Base-by-base conservation (phyloP, 2,888 invertebrate genomes). In the Drosophila parthenogenetica region DNA sequence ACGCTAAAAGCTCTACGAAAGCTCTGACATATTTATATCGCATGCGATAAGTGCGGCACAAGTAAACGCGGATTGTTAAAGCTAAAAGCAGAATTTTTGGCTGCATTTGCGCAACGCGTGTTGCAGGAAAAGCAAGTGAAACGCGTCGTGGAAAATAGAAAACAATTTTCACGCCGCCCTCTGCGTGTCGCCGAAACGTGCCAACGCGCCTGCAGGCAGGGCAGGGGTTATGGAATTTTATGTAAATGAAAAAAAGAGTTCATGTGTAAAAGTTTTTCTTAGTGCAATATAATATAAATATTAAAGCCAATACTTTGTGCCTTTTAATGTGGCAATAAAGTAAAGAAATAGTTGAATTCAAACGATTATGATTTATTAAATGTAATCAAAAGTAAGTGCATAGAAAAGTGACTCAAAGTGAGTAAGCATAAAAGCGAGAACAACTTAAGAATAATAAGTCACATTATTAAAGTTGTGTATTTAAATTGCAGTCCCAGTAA, bases 91-190 rank as follows among this genome's bases (percentile, higher is more conserved):
- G 37, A 69, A 62, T 73, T 77, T 75, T 83, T 50, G 84, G 78
- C 87, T 84, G 88, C 83, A 83, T 87, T 83, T 75, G 87, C 77
- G 89, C 80, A 82, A 60, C 75, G 81, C 79, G 75, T 75, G 81
- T 86, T 89, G 87, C 89, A 86, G 80, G 87, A 72, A 81, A 77
- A 60, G 73, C 79, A 79, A 64, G 79, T 79, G 48, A 69, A 73
- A 86, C 79, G 83, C 68, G 73, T 61, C 14, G 69, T 63, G 62
- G 63, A 57, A 53, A 73, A 76, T 29, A 69, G 0, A 48, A 59
- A 69, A 69, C 62, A 54, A 65, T 66, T 79, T 65, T 77, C 48
- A 48, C 75, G 19, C 54, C 51, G 60, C 68, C 22, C 59, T 53
- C 66, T 58, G 43, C 49, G 46, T 57, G 49, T 19, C 10, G 45